A percentile compares a stretch with the other conserved stretches of the same genome.
Conservation (phyloP, 2,797 vertebrate species). For the Hipposideros larvatus region DNA sequence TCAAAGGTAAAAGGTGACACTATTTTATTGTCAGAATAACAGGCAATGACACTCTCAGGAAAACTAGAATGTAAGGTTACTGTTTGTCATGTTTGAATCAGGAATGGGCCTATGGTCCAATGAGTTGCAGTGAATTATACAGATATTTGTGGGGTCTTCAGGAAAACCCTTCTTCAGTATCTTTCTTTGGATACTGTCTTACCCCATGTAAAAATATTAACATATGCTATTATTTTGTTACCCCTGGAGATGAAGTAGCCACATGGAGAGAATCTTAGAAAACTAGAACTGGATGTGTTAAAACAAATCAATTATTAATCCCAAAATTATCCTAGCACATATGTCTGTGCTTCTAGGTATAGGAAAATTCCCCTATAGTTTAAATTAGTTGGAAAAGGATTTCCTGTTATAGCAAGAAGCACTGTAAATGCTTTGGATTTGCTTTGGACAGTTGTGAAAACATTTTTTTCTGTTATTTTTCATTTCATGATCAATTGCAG, state of each 20-base stretch:
- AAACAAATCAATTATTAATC: neutral
- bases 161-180: fast-evolving
- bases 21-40: neutral
- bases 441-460: neutral
- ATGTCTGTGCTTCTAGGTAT: neutral
- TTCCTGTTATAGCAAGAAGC: neutral
- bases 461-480: neutral
- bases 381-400: neutral
- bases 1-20: neutral
- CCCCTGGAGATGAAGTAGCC: neutral
- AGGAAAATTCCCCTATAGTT: neutral
- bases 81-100: neutral
- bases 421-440: neutral
- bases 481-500: neutral
- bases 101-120: neutral
- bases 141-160: neutral
- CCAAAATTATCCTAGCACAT: neutral
- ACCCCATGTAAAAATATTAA: neutral
- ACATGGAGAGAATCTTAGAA: neutral
- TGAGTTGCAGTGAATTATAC: neutral
- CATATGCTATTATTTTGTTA: neutral
- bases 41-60: neutral
- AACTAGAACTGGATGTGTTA: neutral
- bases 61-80: neutral
- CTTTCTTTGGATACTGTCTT: neutral